phyloP scores from a whole-genome alignment of 37 sponge, comb jelly and placozoan genomes.

The Axinella damicornis region DNA sequence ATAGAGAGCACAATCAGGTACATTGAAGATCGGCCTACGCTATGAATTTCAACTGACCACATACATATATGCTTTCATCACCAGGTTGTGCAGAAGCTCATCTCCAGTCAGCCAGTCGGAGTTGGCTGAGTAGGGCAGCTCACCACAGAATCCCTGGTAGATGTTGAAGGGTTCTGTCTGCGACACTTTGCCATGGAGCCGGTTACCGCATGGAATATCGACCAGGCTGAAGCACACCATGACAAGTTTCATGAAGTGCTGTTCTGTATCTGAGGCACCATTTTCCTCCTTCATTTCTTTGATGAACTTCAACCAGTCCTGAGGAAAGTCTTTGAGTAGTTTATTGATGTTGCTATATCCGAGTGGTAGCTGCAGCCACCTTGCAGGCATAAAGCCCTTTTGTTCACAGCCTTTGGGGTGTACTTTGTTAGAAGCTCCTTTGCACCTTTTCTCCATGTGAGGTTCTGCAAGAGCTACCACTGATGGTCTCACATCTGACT shows the following conservation, averaged over 20 bases:
- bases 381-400: neutral
- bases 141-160: slow-evolving; percentile 51
- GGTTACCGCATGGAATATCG: slow-evolving; percentile 14
- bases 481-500: neutral
- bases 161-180: slow-evolving; percentile 51
- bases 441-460: too few relatives aligned
- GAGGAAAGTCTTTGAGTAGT: slow-evolving; percentile 44
- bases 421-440: too few relatives aligned
- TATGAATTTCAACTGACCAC: neutral
- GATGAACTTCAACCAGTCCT: slow-evolving; percentile 42
- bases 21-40: too few relatives aligned
- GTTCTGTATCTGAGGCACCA: neutral
- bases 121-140: slow-evolving; percentile 57
- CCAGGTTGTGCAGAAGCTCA: slow-evolving; percentile 26
- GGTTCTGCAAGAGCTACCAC: neutral
- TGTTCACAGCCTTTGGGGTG: too few relatives aligned
- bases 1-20: too few relatives aligned
- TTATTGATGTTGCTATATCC: neutral
- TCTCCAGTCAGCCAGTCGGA: slow-evolving; percentile 60
- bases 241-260: slow-evolving; percentile 14
- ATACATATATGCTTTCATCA: slow-evolving; percentile 82
- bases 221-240: slow-evolving; percentile 41
- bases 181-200: neutral
- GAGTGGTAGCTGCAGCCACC: slow-evolving; percentile 30
- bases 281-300: neutral